Evolutionary conservation across 2,888 invertebrate species (phyloP).

Genomic region (Conomelus anceps): DNA sequence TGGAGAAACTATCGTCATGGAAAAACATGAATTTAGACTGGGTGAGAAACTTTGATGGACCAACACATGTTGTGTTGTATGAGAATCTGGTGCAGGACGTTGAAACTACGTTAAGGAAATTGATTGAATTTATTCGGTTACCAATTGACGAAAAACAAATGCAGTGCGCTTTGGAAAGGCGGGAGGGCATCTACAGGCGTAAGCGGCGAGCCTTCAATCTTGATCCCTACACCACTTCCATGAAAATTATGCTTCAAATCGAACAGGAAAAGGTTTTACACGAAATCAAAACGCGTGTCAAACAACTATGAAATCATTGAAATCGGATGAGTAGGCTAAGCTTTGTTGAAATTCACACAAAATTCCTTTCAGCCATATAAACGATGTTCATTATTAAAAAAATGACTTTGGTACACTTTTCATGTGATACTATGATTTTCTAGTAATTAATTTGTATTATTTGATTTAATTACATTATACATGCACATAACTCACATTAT

Average conservation of each 20-base stretch:
- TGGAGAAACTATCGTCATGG: constrained; percentile 59
- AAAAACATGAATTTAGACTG: constrained; percentile 61
- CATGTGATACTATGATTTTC: too few relatives aligned
- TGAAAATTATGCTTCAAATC: constrained; percentile 48
- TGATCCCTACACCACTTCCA: constrained; percentile 60
- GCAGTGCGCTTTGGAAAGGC: constrained; percentile 53
- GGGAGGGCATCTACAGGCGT: constrained; percentile 66
- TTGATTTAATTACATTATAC: too few relatives aligned
- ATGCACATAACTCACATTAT: too few relatives aligned
- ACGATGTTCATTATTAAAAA: too few relatives aligned
- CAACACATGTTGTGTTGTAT: constrained; percentile 62
- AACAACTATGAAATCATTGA: not conserved
- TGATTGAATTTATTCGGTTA: constrained; percentile 54
- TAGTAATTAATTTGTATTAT: too few relatives aligned
- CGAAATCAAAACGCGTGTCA: constrained; percentile 41
- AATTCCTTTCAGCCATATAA: too few relatives aligned
- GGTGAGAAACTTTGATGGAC: constrained; percentile 61
- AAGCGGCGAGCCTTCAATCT: constrained; percentile 51
- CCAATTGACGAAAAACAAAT: constrained; percentile 44
- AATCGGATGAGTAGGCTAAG: too few relatives aligned
- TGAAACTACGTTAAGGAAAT: constrained; percentile 49
- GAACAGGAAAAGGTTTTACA: constrained; percentile 49
- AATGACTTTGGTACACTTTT: too few relatives aligned
- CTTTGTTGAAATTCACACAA: too few relatives aligned
- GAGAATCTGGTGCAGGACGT: constrained; percentile 59